Base-by-base conservation (phyloP, 1,140 invertebrate genomes). In the Nasonia vitripennis region DNA sequence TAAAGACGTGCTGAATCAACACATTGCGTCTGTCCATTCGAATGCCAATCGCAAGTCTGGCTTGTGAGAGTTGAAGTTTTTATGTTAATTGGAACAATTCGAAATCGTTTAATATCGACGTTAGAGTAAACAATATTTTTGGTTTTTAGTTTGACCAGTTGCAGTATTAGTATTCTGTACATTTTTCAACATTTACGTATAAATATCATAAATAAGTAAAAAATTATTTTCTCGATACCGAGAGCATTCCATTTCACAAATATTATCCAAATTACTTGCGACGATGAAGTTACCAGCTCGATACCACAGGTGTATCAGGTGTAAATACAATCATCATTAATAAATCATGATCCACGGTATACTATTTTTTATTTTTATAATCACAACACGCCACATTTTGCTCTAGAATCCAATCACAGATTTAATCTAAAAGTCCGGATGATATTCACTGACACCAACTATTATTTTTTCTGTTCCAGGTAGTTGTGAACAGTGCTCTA, bases 1-100 rank as follows among this genome's bases (percentile, higher is more conserved):
- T 41, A 92, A 89, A 78, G 89, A 91, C 9, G 92, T 92, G 23
- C 88, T 94, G 31, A 89, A 89, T 27, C 88, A 92, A 37, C 94
- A 94, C 85, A 83, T 86, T 48, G 85, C 81, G 3, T 78, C 75
- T 6, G 48, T 27, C 2, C 85, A 86, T 23, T 31, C 78, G 27
- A 71, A 71, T n/a, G 55, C 55, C 55, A n/a, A 62, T 62, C 55
- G 3, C 20, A 20, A 62, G 55, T 62, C 55, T n/a, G 55, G 55
- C 20, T n/a, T 62, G 1, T 62, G 41, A 45, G 41, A 45, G 6
- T 45, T 45, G 41, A 45, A 9, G 9, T 9, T 45, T 45, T 45
- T 7, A 45, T 45, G 6, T 10, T 45, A 7, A 45, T 45, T 7
- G 41, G 41, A 45, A 45, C 41, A 7, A 45, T 45, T 45, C 9